phyloP scores from a whole-genome alignment of 1,140 invertebrate species.

The Cydia splendana region DNA sequence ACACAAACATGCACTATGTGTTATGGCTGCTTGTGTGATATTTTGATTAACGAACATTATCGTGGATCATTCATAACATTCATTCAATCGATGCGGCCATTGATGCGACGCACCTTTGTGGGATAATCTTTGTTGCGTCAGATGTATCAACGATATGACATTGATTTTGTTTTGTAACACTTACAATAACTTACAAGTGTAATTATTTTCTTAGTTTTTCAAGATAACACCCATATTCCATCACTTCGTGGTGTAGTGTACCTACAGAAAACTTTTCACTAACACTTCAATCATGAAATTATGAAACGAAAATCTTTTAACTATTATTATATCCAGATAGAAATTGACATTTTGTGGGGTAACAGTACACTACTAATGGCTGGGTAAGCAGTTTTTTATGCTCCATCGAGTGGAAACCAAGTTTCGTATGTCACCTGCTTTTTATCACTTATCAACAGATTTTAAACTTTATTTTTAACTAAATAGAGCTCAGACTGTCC shows the following conservation, averaged over 20 bases:
- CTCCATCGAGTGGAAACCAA: slow-evolving; percentile 66
- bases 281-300: neutral
- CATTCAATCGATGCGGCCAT: slow-evolving; percentile 25
- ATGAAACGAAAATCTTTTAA: neutral
- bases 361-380: slow-evolving; percentile 62
- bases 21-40: slow-evolving; percentile 3
- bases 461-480: slow-evolving; percentile 40
- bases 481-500: slow-evolving; percentile 35
- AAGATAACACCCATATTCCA: neutral
- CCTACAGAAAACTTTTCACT: neutral
- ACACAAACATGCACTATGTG: slow-evolving; percentile 24
- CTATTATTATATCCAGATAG: slow-evolving; percentile 9
- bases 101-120: slow-evolving; percentile 17
- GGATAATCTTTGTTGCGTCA: slow-evolving; percentile 17
- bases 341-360: slow-evolving; percentile 38
- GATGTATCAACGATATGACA: neutral
- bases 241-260: no score
- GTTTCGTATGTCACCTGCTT: slow-evolving; percentile 69
- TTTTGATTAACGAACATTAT: slow-evolving; percentile 22
- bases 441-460: slow-evolving; percentile 33
- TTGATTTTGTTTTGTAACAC: neutral
- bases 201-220: neutral
- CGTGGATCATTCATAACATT: slow-evolving; percentile 28
- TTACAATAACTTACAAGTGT: neutral
- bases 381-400: slow-evolving; percentile 71